These are phyloP conservation scores for Phyllostomus discolor DNA, from an alignment of 2,113 vertebrate species.

Conservation along the genomic window DNA sequence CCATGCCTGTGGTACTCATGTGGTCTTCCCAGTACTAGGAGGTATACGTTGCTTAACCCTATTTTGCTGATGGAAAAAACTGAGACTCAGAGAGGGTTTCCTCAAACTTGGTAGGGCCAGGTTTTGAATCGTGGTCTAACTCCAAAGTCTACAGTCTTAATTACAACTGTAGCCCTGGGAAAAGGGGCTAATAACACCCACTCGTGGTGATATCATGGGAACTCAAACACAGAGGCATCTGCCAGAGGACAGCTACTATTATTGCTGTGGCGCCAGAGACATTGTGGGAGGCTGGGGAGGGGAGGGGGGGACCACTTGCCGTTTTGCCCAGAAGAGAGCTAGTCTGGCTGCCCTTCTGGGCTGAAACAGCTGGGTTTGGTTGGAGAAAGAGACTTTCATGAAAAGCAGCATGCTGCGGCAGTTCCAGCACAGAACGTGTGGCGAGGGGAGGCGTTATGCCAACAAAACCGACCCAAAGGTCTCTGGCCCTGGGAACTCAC, in stretches of 20 bases:
- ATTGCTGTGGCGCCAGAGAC: neutral
- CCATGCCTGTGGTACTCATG: neutral
- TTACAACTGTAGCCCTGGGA: neutral
- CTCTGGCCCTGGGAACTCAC: neutral
- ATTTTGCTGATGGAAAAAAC: slow-evolving; percentile 21
- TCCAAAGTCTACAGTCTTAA: neutral
- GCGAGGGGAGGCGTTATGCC: neutral
- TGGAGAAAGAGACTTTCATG: neutral
- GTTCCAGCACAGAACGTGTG: neutral
- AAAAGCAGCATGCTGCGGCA: slow-evolving; percentile 15
- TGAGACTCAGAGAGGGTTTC: neutral
- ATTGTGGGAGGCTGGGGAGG: neutral
- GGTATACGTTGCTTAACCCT: neutral
- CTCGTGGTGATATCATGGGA: neutral
- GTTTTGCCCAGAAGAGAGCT: slow-evolving; percentile 46
- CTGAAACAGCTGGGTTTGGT: slow-evolving; percentile 22
- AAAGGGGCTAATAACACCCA: neutral
- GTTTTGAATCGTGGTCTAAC: neutral
- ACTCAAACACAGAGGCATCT: neutral
- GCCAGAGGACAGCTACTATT: neutral
- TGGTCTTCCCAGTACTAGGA: neutral
- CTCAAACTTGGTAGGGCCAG: neutral
- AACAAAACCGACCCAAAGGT: neutral
- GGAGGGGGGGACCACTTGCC: neutral
- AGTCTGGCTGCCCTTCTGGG: neutral